A percentile compares a stretch with the other conserved stretches of the same genome.
These are phyloP conservation scores for Drosophila mimetica DNA, from an alignment of 2,888 invertebrate genomes.

Conservation along the genomic window DNA sequence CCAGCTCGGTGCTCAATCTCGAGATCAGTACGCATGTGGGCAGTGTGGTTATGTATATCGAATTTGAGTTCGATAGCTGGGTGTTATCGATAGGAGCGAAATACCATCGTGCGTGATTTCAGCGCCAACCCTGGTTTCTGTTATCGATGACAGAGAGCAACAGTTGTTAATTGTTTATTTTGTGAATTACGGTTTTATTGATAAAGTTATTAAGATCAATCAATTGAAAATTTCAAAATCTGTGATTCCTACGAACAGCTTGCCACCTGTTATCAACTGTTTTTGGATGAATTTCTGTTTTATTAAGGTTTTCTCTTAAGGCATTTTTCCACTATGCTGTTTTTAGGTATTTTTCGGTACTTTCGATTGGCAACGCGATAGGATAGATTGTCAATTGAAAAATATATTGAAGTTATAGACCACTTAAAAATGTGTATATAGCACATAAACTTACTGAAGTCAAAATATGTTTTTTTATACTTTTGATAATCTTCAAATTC, in stretches of 20 bases:
- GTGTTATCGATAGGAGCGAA: background rate
- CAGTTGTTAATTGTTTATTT: constrained; percentile 1
- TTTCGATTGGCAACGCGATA: too few relatives aligned
- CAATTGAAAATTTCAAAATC: background rate
- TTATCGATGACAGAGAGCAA: background rate
- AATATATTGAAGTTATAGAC: too few relatives aligned
- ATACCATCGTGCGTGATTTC: background rate
- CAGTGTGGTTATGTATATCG: background rate
- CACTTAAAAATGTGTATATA: too few relatives aligned
- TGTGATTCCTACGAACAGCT: background rate
- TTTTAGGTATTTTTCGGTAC: too few relatives aligned
- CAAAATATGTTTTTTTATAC: too few relatives aligned
- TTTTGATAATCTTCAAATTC: too few relatives aligned
- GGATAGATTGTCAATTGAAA: too few relatives aligned
- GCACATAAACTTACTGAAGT: too few relatives aligned
- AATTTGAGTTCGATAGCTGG: background rate
- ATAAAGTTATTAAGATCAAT: too few relatives aligned
- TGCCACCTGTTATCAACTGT: background rate
- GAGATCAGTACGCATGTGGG: too few relatives aligned
- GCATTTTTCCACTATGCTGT: too few relatives aligned
- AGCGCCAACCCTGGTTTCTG: background rate
- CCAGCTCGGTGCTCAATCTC: too few relatives aligned
- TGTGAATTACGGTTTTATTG: background rate
- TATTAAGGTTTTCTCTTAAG: background rate
- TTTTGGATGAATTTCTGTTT: background rate